Base-by-base conservation (phyloP, 92 coral and sea anemone species). In the Hydrozoanthus gracilis region DNA sequence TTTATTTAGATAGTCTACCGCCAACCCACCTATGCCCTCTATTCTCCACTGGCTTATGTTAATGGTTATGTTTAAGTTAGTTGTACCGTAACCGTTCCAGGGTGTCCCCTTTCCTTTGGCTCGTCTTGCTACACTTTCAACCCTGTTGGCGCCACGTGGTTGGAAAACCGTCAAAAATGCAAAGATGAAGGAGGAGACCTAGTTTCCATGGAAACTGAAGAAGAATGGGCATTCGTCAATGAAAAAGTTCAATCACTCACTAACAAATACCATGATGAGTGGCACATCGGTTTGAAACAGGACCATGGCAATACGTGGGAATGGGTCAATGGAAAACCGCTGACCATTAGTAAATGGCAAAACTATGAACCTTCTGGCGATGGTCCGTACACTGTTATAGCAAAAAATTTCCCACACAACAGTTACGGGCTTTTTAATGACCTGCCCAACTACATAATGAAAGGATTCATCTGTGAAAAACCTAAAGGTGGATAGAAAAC, bases 301-400 rank as follows among this genome's bases (percentile, higher is more conserved):
- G 77, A 16, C 13, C 7, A 16, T 6, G 68, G 3, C 39, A 27
- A 27, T 27, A 27, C 39, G 6, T 91, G 93, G 93, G 51, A 51
- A 6, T 91, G 93, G 93, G 91, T 88, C 12, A 91, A 71, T 49
- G 93, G 91, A 8, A 50, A 48, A 7, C 86, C 89, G 50, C 64
- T 91, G 67, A 83, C 86, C 69, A 91, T 88, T 18, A 46, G 78
- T 0, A 86, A 91, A 86, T 91, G 93, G 93, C 93, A 91, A 51
- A 7, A 79, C 3, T 6, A 14, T 12, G 78, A 91, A 82, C 93
- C 93, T 27, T 91, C 93, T 3, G 89, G 89, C 3, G 91, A 91
- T 64, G 93, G 93, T 8, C 76, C 67, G 9, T 87, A 68, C 44
- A 73, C 50, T 17, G 79, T 84, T 7, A 91, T 91, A 79, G 85